These are phyloP conservation scores for Leucophenga varia DNA, from an alignment of 1,140 invertebrate genomes.

Conservation along the genomic window DNA sequence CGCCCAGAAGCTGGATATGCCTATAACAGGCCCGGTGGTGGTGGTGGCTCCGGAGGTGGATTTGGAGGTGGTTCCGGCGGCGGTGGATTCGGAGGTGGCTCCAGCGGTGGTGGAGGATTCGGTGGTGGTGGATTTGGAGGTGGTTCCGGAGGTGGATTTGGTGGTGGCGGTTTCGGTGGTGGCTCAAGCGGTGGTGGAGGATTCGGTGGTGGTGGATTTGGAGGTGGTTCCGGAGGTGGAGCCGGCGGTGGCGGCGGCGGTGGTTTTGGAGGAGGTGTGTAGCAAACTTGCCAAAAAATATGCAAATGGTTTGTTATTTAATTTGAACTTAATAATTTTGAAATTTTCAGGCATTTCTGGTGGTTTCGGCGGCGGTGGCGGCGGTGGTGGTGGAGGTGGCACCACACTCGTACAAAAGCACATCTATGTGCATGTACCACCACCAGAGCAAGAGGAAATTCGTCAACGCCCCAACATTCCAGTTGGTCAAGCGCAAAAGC, in stretches of 20 bases:
- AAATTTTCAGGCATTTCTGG: conserved; percentile 26
- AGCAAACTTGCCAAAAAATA: conserved; percentile 7
- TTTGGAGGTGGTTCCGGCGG: conserved; percentile 21
- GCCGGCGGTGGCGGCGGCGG: conserved; percentile 39
- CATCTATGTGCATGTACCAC: conserved; percentile 79
- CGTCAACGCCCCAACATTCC: conserved; percentile 61
- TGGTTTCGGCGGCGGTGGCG: conserved; percentile 43
- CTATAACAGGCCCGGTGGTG: conserved; percentile 61
- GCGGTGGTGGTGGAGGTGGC: conserved; percentile 57
- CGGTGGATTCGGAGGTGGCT: conserved; percentile 19
- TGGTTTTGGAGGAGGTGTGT: conserved; percentile 51
- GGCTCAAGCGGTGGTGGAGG: conserved; percentile 19
- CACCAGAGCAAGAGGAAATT: conserved; percentile 70
- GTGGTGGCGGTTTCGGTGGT: conserved; percentile 40
- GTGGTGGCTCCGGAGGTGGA: conserved; percentile 36
- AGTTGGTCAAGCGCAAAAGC: conserved; percentile 71
- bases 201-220: conserved; percentile 21
- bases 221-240: conserved; percentile 23
- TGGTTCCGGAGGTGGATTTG: conserved; percentile 24
- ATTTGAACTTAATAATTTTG: conserved; percentile 9
- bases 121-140: conserved; percentile 1
- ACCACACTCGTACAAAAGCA: conserved; percentile 71
- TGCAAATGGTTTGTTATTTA: neutral
- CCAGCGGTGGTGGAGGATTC: conserved; percentile 6
- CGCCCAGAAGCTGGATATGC: conserved; percentile 64